Evolutionary conservation across 2,113 vertebrate species (phyloP).

Genomic region (Raja brachyura): DNA sequence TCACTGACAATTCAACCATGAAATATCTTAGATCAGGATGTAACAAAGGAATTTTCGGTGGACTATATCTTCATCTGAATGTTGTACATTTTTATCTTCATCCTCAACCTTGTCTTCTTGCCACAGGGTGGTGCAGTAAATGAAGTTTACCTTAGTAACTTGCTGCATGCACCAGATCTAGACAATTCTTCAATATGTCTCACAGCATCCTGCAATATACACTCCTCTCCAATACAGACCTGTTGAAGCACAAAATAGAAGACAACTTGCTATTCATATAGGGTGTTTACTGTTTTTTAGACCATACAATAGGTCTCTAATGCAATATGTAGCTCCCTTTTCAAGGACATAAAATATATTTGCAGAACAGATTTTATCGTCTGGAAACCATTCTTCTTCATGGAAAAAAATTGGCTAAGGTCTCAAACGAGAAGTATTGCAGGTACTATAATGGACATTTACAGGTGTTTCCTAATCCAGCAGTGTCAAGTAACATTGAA

Average conservation of each 20-base stretch:
- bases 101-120: neutral
- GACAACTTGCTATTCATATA: neutral
- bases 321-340: neutral
- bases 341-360: neutral
- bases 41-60: neutral
- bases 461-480: too few species aligned
- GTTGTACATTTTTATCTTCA: neutral
- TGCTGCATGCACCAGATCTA: neutral
- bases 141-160: neutral
- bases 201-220: neutral
- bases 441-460: too few species aligned
- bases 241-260: neutral
- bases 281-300: neutral
- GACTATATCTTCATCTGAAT: neutral
- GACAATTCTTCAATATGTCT: neutral
- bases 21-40: neutral
- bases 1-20: neutral
- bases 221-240: neutral
- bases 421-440: too few species aligned
- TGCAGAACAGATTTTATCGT: neutral
- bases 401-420: too few species aligned
- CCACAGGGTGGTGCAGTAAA: neutral
- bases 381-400: neutral
- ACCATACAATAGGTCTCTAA: neutral
- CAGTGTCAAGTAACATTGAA: too few species aligned